Percentiles rank a stretch among this genome's conserved stretches.
Evolutionary conservation across 2,888 invertebrate species (phyloP).

Genomic region (Nomada ferruginata): DNA sequence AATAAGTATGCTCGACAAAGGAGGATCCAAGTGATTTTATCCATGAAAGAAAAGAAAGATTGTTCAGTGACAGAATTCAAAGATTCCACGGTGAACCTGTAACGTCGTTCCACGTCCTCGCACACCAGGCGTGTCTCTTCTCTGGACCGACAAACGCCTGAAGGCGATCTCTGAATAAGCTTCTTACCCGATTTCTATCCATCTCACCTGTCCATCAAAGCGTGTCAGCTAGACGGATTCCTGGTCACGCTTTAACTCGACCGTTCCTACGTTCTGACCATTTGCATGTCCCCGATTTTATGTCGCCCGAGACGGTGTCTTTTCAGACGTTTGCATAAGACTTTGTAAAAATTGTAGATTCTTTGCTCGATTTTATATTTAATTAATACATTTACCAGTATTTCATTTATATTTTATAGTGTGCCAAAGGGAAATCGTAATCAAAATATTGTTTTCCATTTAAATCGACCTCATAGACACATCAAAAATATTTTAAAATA

Average conservation of each 20-base stretch:
- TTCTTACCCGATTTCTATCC: conserved; percentile 59
- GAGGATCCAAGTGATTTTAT: conserved; percentile 73
- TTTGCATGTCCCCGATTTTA: conserved; percentile 29
- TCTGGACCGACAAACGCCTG: conserved; percentile 60
- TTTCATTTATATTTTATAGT: too few relatives aligned
- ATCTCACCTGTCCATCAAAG: conserved; percentile 51
- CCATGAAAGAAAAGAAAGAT: conserved; percentile 56
- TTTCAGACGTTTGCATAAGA: too few relatives aligned
- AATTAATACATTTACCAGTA: too few relatives aligned
- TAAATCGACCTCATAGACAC: too few relatives aligned
- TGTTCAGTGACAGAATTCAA: conserved; percentile 70
- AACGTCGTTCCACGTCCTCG: conserved; percentile 83
- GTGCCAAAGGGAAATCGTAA: too few relatives aligned
- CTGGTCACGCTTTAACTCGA: conserved; percentile 47
- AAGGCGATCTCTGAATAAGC: conserved; percentile 51
- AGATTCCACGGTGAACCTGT: conserved; percentile 73
- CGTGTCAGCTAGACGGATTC: conserved; percentile 46
- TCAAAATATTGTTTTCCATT: too few relatives aligned
- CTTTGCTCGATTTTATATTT: too few relatives aligned
- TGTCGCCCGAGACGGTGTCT: neutral
- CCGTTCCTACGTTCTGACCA: conserved; percentile 14
- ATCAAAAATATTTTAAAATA: too few relatives aligned
- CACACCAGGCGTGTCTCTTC: conserved; percentile 80
- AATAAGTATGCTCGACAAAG: conserved; percentile 47
- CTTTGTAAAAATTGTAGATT: too few relatives aligned